Conservation (phyloP, 1,140 invertebrate species). For the Microplitis mediator region DNA sequence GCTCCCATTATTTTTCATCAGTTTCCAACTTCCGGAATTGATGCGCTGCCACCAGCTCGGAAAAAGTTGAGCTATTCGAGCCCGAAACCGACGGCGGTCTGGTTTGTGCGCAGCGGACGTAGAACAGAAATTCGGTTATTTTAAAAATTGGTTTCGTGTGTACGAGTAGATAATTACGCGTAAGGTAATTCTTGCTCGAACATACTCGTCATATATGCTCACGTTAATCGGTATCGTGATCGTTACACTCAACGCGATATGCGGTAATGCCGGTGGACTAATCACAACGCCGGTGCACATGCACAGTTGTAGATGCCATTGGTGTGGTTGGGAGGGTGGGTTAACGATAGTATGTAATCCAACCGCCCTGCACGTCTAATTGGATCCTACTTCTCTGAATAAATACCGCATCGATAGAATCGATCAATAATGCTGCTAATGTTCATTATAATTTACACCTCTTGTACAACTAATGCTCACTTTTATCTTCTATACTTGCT, state of each 20-base stretch:
- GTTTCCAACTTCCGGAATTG: no score
- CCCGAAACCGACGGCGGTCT: no score
- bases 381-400: conserved; percentile 4
- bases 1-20: no score
- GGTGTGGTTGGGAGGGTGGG: background rate
- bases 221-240: conserved; percentile 1
- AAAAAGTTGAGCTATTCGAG: no score
- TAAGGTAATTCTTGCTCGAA: background rate
- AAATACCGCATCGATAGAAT: background rate
- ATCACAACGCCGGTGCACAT: background rate
- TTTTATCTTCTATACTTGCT: no score
- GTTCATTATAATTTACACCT: no score
- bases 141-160: no score
- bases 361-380: background rate
- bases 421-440: background rate
- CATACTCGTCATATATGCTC: background rate
- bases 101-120: no score
- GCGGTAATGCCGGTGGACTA: conserved; percentile 11
- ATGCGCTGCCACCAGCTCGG: no score
- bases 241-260: conserved; percentile 11
- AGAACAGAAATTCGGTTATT: no score
- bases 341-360: conserved; percentile 2
- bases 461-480: no score
- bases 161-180: no score
- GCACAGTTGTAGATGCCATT: conserved; percentile 3